Conservation (phyloP, 2,888 invertebrate genomes). For the Lissonota sp. region DNA sequence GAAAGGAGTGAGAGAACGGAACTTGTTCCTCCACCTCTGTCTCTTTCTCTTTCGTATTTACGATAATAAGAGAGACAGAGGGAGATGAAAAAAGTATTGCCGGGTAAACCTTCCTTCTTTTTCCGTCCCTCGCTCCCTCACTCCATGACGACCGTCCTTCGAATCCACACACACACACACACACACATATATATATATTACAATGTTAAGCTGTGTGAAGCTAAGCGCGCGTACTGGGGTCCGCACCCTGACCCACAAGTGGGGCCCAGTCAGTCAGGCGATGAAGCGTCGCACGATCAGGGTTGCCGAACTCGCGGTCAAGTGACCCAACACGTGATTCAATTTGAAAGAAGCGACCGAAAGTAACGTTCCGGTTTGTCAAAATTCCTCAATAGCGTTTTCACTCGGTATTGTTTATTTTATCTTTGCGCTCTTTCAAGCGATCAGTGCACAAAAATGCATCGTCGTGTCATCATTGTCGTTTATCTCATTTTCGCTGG, state of each 20-base stretch:
- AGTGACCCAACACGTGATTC: constrained; percentile 69
- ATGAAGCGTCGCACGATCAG: constrained; percentile 80
- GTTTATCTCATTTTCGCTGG: constrained; percentile 70
- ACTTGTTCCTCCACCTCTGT: background rate
- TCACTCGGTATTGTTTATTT: constrained; percentile 35
- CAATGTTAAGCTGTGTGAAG: constrained; percentile 68
- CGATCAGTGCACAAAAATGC: constrained; percentile 24
- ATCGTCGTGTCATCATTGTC: constrained; percentile 64
- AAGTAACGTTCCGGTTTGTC: constrained; percentile 18
- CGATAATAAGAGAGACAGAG: background rate
- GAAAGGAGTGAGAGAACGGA: constrained; percentile 60
- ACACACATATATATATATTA: constrained; percentile 66
- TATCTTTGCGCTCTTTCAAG: constrained; percentile 6
- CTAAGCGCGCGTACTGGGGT: constrained; percentile 65
- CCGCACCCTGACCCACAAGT: constrained; percentile 82
- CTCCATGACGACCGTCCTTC: constrained; percentile 53
- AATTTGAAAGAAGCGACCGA: constrained; percentile 17
- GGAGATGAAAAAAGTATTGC: constrained; percentile 60
- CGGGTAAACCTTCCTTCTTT: constrained; percentile 71
- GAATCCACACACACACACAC: constrained; percentile 68
- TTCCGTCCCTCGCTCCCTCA: constrained; percentile 71
- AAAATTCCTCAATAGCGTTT: background rate
- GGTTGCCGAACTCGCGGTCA: constrained; percentile 76
- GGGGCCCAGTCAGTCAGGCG: constrained; percentile 78
- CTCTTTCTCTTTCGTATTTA: constrained; percentile 1